Evolutionary conservation across 2,113 vertebrate genomes (phyloP), one percentile per base, ranked within the genome.

Genomic region (Xyrauchen texanus): DNA sequence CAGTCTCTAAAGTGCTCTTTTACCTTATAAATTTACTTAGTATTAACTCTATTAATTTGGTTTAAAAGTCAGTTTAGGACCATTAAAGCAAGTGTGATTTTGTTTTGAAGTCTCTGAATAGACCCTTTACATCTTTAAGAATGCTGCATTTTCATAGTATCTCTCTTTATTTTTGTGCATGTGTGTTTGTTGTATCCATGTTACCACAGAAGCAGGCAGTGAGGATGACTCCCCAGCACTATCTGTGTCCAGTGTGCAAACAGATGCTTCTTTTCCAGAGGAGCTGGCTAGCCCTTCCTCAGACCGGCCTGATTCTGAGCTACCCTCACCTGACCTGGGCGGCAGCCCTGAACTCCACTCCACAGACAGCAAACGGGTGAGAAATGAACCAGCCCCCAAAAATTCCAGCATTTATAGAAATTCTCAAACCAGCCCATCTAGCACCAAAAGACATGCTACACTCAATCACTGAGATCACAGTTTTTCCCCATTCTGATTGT

Each of bases 311-410:
- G 85, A 85, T 0, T 92, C 91, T 44, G 92, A 92, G 80, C 89
- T 81, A 5, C 79, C 78, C 84, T 81, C 80, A 81, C 80, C 13
- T 57, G 83, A 86, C 61, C 51, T 90, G 78, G 82, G 93, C 80
- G 82, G 87, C 89, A 81, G 90, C 89, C 76, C 91, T 79, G 91
- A 96, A 63, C 92, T 95, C 78, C 91, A 92, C 16, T 93, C 94
- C 44, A 82, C 88, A 63, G 82, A 89, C 44, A 85, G 85, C 81
- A 94, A 92, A 87, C 90, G 89, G 81, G 96, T 97, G 89, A 92
- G 91, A 89, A 69, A 0, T 11, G 10, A 15, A 13, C 51, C 44
- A 53, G 8, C 51, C 8, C 10, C 8, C n/a, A n/a, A n/a, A 34
- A 34, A 34, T 34, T 3, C 21, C 21, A 34, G 21, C 21, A 34